Conservation (phyloP, 2,797 vertebrate genomes). For the Onychomys arenicola region DNA sequence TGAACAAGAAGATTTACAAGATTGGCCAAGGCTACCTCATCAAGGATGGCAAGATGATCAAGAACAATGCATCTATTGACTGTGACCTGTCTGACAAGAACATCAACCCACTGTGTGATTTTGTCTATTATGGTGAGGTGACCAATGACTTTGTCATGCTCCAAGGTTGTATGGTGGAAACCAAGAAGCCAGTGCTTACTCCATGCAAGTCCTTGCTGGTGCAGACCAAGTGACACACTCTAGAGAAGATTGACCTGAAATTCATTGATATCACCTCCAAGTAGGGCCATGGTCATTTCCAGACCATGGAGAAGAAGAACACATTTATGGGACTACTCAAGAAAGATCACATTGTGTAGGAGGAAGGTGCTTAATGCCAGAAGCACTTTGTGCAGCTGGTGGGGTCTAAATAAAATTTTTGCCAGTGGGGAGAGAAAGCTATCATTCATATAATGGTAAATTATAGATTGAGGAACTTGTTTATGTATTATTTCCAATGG, state of each 20-base stretch:
- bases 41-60: conserved; percentile 97
- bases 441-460: no score
- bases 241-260: conserved; percentile 98
- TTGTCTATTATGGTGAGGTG: conserved; percentile 98
- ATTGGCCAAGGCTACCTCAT: conserved; percentile 96
- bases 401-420: conserved; percentile 77
- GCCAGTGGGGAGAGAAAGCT: not conserved
- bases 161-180: conserved; percentile 97
- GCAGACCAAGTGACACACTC: conserved; percentile 94
- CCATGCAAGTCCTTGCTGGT: conserved; percentile 98
- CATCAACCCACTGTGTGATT: conserved; percentile 99
- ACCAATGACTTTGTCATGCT: conserved; percentile 98
- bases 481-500: not conserved
- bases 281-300: conserved; percentile 98
- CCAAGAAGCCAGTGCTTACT: conserved; percentile 98
- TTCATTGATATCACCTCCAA: conserved; percentile 99
- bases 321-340: conserved; percentile 99
- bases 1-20: conserved; percentile 99
- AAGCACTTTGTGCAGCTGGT: not conserved
- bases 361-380: conserved; percentile 91
- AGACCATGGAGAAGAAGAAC: conserved; percentile 98
- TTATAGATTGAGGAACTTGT: not conserved
- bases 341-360: conserved; percentile 96
- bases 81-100: conserved; percentile 99
- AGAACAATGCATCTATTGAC: conserved; percentile 96